Percentiles rank a stretch among this genome's conserved stretches.
Evolutionary conservation across 2,888 invertebrate genomes (phyloP).

Genomic region (Muschampia plurimacula): DNA sequence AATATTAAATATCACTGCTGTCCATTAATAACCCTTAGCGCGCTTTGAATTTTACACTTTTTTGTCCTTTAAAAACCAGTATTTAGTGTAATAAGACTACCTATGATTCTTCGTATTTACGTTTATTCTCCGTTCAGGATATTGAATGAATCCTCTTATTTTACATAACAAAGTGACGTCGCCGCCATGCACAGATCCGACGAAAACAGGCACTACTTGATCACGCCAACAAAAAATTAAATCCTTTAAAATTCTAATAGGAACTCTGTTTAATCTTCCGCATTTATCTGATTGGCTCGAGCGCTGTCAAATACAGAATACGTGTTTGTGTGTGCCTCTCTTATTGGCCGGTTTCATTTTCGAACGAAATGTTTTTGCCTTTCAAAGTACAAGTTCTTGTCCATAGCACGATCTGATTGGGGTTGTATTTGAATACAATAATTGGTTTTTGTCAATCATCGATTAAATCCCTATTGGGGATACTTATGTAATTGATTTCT

Average conservation of each 20-base stretch:
- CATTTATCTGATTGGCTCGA: constrained; percentile 78
- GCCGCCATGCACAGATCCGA: constrained; percentile 10
- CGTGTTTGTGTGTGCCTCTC: constrained; percentile 73
- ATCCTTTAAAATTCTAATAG: constrained; percentile 71
- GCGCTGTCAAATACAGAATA: constrained; percentile 78
- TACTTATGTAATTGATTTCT: constrained; percentile 32
- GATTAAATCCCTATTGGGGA: constrained; percentile 35
- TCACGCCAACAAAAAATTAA: constrained; percentile 51
- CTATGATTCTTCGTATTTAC: too few relatives aligned
- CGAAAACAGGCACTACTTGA: constrained; percentile 33
- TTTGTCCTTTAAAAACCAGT: too few relatives aligned
- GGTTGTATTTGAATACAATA: constrained; percentile 58
- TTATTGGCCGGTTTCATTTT: constrained; percentile 66
- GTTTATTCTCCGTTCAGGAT: background rate
- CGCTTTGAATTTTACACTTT: too few relatives aligned
- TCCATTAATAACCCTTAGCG: too few relatives aligned
- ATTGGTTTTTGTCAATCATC: constrained; percentile 61
- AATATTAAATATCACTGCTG: too few relatives aligned
- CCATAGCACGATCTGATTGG: constrained; percentile 30
- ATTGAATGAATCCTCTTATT: constrained; percentile 7
- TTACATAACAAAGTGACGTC: constrained; percentile 31
- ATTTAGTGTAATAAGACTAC: too few relatives aligned
- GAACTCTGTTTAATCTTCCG: constrained; percentile 70
- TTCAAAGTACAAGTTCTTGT: constrained; percentile 37
- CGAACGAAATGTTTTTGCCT: constrained; percentile 54